Evolutionary conservation across 2,888 invertebrate genomes (phyloP).

Genomic region (Meiosimyza platycephala): DNA sequence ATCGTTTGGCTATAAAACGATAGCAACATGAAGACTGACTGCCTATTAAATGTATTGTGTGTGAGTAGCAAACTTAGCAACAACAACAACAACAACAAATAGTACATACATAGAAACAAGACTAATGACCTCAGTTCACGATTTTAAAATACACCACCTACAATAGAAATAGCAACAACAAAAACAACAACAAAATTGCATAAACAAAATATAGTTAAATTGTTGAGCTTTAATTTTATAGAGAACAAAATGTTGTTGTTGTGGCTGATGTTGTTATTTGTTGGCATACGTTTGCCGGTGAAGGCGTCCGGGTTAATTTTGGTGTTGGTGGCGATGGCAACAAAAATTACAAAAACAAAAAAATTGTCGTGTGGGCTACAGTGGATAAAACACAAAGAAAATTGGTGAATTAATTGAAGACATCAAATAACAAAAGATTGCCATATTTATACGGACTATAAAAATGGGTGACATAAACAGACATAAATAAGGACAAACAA

Average conservation of each 20-base stretch:
- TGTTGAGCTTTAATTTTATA: no score
- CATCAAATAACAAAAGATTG: no score
- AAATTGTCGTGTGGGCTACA: neutral
- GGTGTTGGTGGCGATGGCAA: neutral
- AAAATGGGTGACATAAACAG: no score
- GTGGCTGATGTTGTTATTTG: slow-evolving; percentile 17
- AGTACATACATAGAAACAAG: slow-evolving; percentile 23
- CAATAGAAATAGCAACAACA: slow-evolving; percentile 12
- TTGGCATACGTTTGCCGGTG: slow-evolving; percentile 5
- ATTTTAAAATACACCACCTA: slow-evolving; percentile 23
- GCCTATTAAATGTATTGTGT: no score
- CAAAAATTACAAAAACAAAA: no score
- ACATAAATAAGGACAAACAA: no score
- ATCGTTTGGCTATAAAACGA: slow-evolving; percentile 15
- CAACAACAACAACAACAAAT: slow-evolving; percentile 17
- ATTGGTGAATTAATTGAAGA: neutral
- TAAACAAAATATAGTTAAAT: neutral
- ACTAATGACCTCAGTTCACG: slow-evolving; percentile 36
- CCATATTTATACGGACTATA: no score
- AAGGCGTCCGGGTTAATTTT: slow-evolving; percentile 9
- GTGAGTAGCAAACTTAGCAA: neutral
- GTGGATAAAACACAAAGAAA: neutral
- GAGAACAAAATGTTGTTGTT: slow-evolving; percentile 7
- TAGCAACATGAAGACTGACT: no score
- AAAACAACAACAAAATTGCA: neutral